Base-by-base conservation (phyloP, 2,113 vertebrate genomes). In the Collichthys lucidus region DNA sequence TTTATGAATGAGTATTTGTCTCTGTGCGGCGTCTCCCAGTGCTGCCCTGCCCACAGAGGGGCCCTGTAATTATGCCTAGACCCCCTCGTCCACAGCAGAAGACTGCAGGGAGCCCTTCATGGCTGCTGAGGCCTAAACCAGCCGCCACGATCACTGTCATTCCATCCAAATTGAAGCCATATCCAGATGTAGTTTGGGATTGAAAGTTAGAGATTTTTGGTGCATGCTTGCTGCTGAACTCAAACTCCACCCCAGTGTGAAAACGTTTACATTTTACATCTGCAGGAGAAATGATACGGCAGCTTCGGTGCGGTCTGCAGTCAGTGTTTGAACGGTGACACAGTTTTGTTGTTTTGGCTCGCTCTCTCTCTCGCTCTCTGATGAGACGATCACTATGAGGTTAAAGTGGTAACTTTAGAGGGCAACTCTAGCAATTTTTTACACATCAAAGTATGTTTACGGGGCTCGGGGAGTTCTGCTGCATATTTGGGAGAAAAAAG, bases 31-130 rank as follows among this genome's bases (percentile, higher is more conserved):
- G 68, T 82, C 76, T 80, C 70, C 77, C 77, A 80, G 29, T 46
- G 55, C 71, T 53, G 90, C 73, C 77, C 80, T 86, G 68, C 85
- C 87, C 29, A 74, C 65, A 74, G 72, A 81, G 53, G 79, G 84
- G 75, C 83, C 88, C 89, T 92, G 82, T 94, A 93, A 94, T 94
- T 93, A 92, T 52, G 59, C 59, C 8, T 74, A 62, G 68, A 74
- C 65, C 79, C 79, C 85, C 62, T 60, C 35, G 47, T 92, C 80
- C 70, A 44, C 85, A 89, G 82, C 81, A 71, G 52, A 75, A 61
- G 42, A 44, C 67, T 53, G 70, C 65, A 72, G 75, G 56, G 72
- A 80, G 44, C 57, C 74, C 64, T 82, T 72, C 40, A 50, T 55
- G 42, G 40, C 53, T 14, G 40, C 79, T 53, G 63, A 50, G 56